Percentiles rank a stretch among this genome's conserved stretches.
Evolutionary conservation across 2,888 invertebrate genomes (phyloP).

Genomic region (Lypha dubia): DNA sequence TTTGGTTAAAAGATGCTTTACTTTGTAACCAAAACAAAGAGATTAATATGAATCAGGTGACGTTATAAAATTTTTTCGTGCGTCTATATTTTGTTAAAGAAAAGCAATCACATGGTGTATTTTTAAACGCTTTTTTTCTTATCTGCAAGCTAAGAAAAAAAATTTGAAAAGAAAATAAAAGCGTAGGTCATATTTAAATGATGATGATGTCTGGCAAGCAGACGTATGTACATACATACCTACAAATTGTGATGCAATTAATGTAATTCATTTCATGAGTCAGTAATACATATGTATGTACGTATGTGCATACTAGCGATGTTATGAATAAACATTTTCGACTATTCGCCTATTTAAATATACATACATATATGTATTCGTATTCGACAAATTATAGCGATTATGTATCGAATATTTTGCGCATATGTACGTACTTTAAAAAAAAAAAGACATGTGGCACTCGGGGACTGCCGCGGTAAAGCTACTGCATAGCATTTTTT

Average conservation of each 20-base stretch:
- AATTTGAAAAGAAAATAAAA: neutral
- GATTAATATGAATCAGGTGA: neutral
- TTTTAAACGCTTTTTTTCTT: constrained; percentile 15
- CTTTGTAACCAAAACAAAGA: neutral
- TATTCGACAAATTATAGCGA: no score
- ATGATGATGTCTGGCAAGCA: constrained; percentile 6
- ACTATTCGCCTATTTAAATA: no score
- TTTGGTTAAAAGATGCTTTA: neutral
- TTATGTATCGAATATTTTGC: no score
- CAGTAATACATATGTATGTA: neutral
- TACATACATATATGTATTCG: no score
- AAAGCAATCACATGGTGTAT: neutral
- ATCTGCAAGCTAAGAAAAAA: constrained; percentile 31
- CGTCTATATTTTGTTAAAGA: neutral
- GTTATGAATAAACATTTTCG: no score
- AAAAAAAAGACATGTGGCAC: no score
- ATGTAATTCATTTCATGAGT: constrained; percentile 22
- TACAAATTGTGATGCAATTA: constrained; percentile 49
- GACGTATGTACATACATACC: no score
- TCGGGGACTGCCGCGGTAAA: no score
- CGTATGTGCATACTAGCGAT: no score
- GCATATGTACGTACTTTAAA: no score
- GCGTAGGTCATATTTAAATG: constrained; percentile 45
- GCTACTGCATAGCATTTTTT: no score
- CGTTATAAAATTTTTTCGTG: neutral